Conservation (phyloP, 2,113 vertebrate genomes). For the Gymnorhina tibicen region DNA sequence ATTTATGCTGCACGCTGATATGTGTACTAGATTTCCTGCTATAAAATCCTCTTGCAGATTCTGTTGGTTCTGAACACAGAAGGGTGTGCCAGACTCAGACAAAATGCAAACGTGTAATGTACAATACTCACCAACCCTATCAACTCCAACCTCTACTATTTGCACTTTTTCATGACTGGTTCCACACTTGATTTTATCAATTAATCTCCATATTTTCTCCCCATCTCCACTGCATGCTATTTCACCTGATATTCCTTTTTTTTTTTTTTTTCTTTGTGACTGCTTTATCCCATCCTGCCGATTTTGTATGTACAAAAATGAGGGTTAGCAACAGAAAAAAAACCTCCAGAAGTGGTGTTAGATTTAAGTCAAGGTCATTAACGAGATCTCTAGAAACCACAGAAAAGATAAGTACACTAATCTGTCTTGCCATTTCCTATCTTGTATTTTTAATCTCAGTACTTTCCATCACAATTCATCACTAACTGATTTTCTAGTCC, state of each 20-base stretch:
- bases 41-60: background rate
- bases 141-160: background rate
- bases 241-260: background rate
- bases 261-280: background rate
- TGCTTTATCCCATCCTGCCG: background rate
- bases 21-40: background rate
- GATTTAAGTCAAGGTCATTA: conserved; percentile 37
- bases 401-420: conserved; percentile 32
- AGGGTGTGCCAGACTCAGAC: background rate
- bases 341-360: background rate
- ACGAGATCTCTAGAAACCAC: background rate
- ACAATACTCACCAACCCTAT: background rate
- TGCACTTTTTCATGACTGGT: background rate
- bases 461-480: conserved; percentile 18
- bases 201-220: background rate
- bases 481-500: conserved; percentile 22
- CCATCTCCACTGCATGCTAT: background rate
- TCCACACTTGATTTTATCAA: background rate
- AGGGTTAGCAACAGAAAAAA: background rate
- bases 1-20: background rate
- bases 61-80: background rate
- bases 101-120: background rate
- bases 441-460: conserved; percentile 26
- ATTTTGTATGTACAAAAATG: background rate
- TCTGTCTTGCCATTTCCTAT: conserved; percentile 29